A percentile compares a stretch with the other conserved stretches of the same genome.
phyloP scores from a whole-genome alignment of 2,888 invertebrate species.

The Schizaphis graminum region DNA sequence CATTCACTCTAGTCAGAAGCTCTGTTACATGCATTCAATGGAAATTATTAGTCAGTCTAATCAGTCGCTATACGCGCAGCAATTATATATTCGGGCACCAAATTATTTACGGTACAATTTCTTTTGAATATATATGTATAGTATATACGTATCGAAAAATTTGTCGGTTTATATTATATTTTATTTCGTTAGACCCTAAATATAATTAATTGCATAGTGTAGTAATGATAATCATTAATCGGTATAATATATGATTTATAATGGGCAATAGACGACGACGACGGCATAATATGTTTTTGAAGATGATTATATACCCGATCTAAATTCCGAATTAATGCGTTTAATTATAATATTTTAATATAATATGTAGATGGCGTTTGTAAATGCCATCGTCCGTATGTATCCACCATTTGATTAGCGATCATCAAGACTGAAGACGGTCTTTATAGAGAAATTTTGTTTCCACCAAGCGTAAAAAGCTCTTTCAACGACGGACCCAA shows the following conservation, averaged over 20 bases:
- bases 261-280: neutral
- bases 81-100: neutral
- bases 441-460: slow-evolving; percentile 43
- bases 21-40: neutral
- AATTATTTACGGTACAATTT: neutral
- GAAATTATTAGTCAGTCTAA: neutral
- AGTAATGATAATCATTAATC: neutral
- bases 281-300: neutral
- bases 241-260: neutral
- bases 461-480: slow-evolving; percentile 11
- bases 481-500: slow-evolving; percentile 36
- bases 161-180: neutral
- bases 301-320: neutral
- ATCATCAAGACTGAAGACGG: slow-evolving; percentile 32
- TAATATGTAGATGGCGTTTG: neutral
- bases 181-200: too few relatives aligned
- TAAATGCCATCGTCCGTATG: neutral
- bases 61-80: neutral
- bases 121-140: neutral
- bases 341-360: neutral
- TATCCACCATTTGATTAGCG: slow-evolving; percentile 42
- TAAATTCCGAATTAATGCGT: neutral
- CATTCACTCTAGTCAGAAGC: neutral
- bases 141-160: neutral
- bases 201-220: too few relatives aligned